Base-by-base conservation (phyloP, 2,888 invertebrate species). In the Dicyrtomina minuta region DNA sequence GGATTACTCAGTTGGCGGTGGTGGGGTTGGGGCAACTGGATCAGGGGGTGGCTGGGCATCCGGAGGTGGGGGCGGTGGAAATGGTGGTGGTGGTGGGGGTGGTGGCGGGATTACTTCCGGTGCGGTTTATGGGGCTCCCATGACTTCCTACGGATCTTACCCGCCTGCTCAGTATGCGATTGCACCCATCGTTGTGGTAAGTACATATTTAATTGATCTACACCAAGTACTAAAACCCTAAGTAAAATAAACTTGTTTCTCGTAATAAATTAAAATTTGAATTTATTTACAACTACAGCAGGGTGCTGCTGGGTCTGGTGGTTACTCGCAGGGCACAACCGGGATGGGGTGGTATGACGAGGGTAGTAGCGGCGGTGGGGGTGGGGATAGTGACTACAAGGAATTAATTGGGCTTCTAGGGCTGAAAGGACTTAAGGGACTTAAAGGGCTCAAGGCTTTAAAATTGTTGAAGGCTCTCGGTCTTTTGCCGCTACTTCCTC, bases 101-200 rank as follows among this genome's bases (percentile, higher is more conserved):
- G 67, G 65, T 13, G 43, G 49, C 10, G 74, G 68, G 0, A 62
- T 70, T 33, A 61, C 69, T 1, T 67, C 51, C 12, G 64, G 49
- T 2, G 20, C 22, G 4, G 46, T 26, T 17, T 27, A 53, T 51
- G 68, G 68, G 8, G 26, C 46, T 5, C 56, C 56, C 17, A 56
- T 56, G 56, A 27, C 26, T 15, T n/a, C 26, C 27, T 56, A 56
- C 22, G 74, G 72, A n/a, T 74, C 72, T 39, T 74, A 73, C 58
- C 43, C 71, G 2, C 68, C 61, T 43, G 71, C 75, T 8, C 75
- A 76, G 27, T 77, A 77, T 70, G 77, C 76, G 20, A 76, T 76
- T 49, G 76, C 76, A 22, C 77, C 77, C 1, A 76, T 77, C 39
- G 75, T 77, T 33, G 53, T 77, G 73, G 77, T 77, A 72, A 44